Evolutionary conservation across 2,888 invertebrate genomes (phyloP).

Genomic region (Ophraella communa): DNA sequence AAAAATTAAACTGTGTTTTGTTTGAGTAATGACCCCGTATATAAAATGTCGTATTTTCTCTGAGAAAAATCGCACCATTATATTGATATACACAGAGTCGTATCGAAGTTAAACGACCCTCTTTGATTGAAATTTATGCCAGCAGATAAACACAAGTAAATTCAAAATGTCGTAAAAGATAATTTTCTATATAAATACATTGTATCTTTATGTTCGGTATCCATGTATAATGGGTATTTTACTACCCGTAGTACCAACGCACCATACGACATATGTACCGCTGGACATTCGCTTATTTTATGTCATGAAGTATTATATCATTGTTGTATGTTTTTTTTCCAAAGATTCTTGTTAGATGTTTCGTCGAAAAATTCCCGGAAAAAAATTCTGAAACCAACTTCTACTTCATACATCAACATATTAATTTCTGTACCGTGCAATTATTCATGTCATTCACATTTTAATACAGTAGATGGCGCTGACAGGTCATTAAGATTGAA

Average conservation of each 20-base stretch:
- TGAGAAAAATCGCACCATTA: conserved; percentile 30
- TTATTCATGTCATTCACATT: too few species aligned
- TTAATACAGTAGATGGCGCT: too few species aligned
- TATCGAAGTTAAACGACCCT: conserved; percentile 36
- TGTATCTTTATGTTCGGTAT: conserved; percentile 49
- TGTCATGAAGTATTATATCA: conserved; percentile 37
- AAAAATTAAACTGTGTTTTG: too few species aligned
- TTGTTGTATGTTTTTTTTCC: conserved; percentile 23
- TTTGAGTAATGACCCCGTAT: neutral
- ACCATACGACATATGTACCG: conserved; percentile 45
- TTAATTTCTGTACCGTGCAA: too few species aligned
- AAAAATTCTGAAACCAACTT: neutral
- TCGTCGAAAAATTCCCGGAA: conserved; percentile 31
- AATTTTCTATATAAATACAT: conserved; percentile 51
- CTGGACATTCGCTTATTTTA: conserved; percentile 33
- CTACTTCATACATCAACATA: neutral
- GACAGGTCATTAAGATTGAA: too few species aligned
- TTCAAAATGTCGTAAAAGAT: conserved; percentile 45
- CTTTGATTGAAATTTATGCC: conserved; percentile 44
- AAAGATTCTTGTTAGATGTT: conserved; percentile 23
- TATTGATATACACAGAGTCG: conserved; percentile 35
- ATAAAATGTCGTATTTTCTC: conserved; percentile 25
- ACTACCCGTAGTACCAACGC: too few species aligned
- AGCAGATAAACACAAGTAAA: conserved; percentile 41
- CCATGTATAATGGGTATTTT: conserved; percentile 50